phyloP scores from a whole-genome alignment of 2,888 invertebrate genomes.

The Allolobophora icterica region DNA sequence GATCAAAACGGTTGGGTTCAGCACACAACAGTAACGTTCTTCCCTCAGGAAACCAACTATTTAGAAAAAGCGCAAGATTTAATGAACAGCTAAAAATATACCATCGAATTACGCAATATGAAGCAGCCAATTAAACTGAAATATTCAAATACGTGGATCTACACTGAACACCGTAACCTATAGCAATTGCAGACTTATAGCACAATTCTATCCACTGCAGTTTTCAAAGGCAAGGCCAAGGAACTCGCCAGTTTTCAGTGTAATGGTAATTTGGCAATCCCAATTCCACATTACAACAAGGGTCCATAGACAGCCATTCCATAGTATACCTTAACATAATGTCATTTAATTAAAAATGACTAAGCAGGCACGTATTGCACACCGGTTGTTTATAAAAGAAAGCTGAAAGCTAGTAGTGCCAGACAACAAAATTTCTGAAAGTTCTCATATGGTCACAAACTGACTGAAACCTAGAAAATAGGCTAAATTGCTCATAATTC shows the following conservation, averaged over 20 bases:
- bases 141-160: background rate
- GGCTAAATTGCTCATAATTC: background rate
- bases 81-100: background rate
- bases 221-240: no score
- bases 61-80: background rate
- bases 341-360: no score
- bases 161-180: background rate
- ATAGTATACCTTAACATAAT: no score
- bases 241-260: no score
- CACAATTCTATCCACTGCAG: no score
- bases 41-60: background rate
- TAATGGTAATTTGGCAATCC: no score
- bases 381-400: background rate
- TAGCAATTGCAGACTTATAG: no score
- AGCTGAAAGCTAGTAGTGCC: background rate
- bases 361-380: no score
- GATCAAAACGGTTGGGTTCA: background rate
- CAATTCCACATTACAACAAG: no score
- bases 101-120: background rate
- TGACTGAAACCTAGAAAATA: background rate
- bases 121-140: background rate
- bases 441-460: background rate
- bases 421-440: background rate
- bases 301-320: no score
- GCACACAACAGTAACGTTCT: background rate